Base-by-base conservation (phyloP, 2,888 invertebrate species). In the Slavum lentiscoides region DNA sequence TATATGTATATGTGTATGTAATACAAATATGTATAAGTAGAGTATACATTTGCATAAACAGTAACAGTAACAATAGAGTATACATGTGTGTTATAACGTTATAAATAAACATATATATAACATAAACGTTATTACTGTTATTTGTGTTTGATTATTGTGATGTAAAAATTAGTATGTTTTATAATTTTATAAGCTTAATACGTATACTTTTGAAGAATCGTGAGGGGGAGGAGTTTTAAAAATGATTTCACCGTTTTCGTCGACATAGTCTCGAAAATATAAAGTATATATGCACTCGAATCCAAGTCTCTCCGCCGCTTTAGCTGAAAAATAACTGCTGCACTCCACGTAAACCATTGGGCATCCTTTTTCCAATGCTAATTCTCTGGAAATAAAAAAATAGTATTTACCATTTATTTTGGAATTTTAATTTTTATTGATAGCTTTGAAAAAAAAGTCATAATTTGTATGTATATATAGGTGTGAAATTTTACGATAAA, bases 281-380 rank as follows among this genome's bases (percentile, higher is more conserved):
- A 91, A 87, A 61, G 88, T 87, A 86, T 91, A 92, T 74, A 91
- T 89, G 85, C 90, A 90, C 59, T 91, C 89, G 86, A 93, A 94
- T 64, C 93, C 93, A 39, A 91, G 87, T 84, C 90, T 90, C 83
- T 91, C 90, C 74, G 93, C 91, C 0, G 93, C 91, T 85, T 90
- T 90, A 0, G 93, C 93, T 2, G 94, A 93, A 86, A 90, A 94
- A 82, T 90, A 89, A 84, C 94, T 94, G 8, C 92, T 91, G 82
- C 94, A 93, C 84, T 94, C 91, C 64, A 91, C 90, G 43, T 93
- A 89, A 82, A 93, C 88, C 11, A 93, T 87, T 80, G 88, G 87
- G 82, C 90, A 89, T 39, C 88, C 88, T 74, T 87, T 86, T 80
- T 90, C 87, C 83, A 86, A 87, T 43, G 89, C 89, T 21, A 90